These are phyloP conservation scores for Macrobrachium nipponense DNA, from an alignment of 1,140 invertebrate species.

Conservation along the genomic window DNA sequence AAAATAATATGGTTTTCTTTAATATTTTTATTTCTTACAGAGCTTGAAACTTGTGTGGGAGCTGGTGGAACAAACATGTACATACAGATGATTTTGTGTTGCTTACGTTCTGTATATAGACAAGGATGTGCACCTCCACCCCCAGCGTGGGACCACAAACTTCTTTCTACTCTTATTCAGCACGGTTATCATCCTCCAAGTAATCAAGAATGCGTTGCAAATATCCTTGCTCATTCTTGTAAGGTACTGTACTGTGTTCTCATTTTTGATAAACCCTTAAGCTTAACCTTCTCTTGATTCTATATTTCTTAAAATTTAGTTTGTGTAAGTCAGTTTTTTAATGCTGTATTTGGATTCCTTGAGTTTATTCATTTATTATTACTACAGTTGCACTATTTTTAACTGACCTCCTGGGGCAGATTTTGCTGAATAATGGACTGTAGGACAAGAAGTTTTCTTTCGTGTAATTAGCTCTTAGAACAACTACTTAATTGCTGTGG, in stretches of 20 bases:
- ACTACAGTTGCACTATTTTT: too few relatives aligned
- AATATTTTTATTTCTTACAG: constrained; percentile 23
- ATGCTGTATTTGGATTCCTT: too few relatives aligned
- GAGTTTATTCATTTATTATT: too few relatives aligned
- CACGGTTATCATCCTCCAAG: constrained; percentile 70
- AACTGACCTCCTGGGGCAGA: too few relatives aligned
- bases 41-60: constrained; percentile 46
- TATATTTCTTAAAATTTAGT: too few relatives aligned
- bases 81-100: constrained; percentile 62
- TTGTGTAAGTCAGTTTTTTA: too few relatives aligned
- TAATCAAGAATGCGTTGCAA: constrained; percentile 82
- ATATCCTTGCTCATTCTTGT: constrained; percentile 80
- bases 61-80: constrained; percentile 36
- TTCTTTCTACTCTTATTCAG: constrained; percentile 61
- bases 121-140: constrained; percentile 63
- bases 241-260: constrained; percentile 71
- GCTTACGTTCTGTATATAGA: constrained; percentile 58
- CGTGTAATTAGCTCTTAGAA: too few relatives aligned
- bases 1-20: background rate
- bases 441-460: too few relatives aligned
- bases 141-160: constrained; percentile 62
- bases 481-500: too few relatives aligned
- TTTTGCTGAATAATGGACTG: too few relatives aligned
- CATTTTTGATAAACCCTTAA: constrained; percentile 30
- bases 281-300: background rate